Evolutionary conservation across 2,888 invertebrate genomes (phyloP).

Genomic region (Apomyelois bistriatella): DNA sequence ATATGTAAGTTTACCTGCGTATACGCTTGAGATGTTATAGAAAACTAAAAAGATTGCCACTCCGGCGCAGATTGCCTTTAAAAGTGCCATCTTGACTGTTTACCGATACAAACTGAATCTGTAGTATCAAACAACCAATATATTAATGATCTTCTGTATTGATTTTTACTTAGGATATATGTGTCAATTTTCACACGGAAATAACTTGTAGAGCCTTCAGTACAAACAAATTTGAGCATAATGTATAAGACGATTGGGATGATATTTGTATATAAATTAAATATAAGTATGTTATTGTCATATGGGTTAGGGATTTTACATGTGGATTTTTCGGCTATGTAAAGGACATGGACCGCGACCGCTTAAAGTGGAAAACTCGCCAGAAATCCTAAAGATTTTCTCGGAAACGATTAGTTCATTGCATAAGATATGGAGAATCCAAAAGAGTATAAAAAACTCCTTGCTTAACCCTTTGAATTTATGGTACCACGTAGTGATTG

Average conservation of each 20-base stretch:
- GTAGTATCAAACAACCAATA: neutral
- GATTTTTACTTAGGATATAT: constrained; percentile 10
- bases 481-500: too few relatives aligned
- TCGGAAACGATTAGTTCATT: too few relatives aligned
- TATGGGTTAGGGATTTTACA: neutral
- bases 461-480: too few relatives aligned
- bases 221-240: neutral
- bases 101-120: neutral
- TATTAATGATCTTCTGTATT: neutral
- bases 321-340: constrained; percentile 12
- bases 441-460: too few relatives aligned
- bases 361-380: too few relatives aligned
- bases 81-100: constrained; percentile 27
- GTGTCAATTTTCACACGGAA: constrained; percentile 18
- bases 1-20: constrained; percentile 29
- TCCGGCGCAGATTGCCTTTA: constrained; percentile 18
- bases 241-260: neutral
- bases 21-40: constrained; percentile 17
- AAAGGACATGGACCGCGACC: neutral
- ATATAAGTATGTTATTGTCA: too few relatives aligned
- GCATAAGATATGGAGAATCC: too few relatives aligned
- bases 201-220: neutral
- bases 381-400: too few relatives aligned
- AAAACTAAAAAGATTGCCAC: constrained; percentile 26
- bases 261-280: neutral